Percentiles rank a stretch among this genome's conserved stretches.
Evolutionary conservation across 2,888 invertebrate genomes (phyloP).

Genomic region (Pseudanteris insignis): DNA sequence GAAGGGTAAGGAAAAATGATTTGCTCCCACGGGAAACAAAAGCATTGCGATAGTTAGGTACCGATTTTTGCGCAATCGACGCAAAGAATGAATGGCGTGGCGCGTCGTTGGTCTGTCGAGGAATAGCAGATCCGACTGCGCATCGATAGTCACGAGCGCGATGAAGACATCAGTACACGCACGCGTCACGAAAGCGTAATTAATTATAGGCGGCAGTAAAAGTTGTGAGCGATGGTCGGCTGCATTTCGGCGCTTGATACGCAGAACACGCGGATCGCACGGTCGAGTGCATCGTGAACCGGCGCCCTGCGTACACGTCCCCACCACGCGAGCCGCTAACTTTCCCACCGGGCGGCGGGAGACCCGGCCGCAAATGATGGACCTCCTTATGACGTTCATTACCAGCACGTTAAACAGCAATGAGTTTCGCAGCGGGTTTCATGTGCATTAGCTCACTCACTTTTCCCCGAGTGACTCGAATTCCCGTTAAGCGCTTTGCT

Average conservation of each 20-base stretch:
- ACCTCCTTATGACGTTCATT: slow-evolving; percentile 35
- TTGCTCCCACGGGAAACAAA: too few relatives aligned
- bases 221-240: slow-evolving; percentile 15
- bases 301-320: too few relatives aligned
- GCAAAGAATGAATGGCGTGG: too few relatives aligned
- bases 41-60: not conserved
- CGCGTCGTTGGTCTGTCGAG: too few relatives aligned
- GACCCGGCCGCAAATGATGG: slow-evolving; percentile 10
- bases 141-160: slow-evolving; percentile 6
- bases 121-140: not conserved
- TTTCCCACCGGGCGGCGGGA: not conserved
- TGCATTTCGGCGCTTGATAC: slow-evolving; percentile 14
- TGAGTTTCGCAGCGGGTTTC: slow-evolving; percentile 34
- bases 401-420: slow-evolving; percentile 30
- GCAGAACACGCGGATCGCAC: slow-evolving; percentile 6
- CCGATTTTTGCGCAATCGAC: not conserved
- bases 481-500: slow-evolving; percentile 35
- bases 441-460: slow-evolving; percentile 39
- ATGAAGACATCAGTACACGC: slow-evolving; percentile 22
- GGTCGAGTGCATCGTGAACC: slow-evolving; percentile 2
- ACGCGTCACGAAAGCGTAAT: slow-evolving; percentile 17
- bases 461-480: slow-evolving; percentile 37
- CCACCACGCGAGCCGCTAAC: too few relatives aligned
- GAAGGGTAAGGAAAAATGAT: too few relatives aligned
- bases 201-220: slow-evolving; percentile 15